phyloP scores from a whole-genome alignment of 2,113 vertebrate genomes.

The Ictidomys tridecemlineatus region DNA sequence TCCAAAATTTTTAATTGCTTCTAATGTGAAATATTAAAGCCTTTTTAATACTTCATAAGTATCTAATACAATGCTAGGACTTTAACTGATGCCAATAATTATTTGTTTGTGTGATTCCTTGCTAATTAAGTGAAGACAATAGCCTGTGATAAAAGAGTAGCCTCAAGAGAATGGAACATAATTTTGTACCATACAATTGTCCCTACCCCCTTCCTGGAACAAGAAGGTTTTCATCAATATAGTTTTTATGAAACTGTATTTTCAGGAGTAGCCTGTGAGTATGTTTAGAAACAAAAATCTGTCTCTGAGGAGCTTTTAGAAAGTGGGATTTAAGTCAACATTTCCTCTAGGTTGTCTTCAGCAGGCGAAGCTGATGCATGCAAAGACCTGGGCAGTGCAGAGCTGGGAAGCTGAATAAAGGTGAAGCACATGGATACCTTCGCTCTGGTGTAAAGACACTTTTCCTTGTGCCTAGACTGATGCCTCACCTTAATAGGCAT shows the following conservation, averaged over 20 bases:
- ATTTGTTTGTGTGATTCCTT: not conserved
- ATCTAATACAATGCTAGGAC: not conserved
- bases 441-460: not conserved
- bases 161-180: not conserved
- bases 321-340: conserved; percentile 28
- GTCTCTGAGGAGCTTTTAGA: conserved; percentile 34
- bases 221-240: conserved; percentile 24
- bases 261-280: not conserved
- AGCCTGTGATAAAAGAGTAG: conserved; percentile 1
- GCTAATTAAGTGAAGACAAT: conserved; percentile 11
- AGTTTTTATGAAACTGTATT: conserved; percentile 6
- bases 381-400: not conserved
- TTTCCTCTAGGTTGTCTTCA: not conserved
- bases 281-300: conserved; percentile 9
- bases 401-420: not conserved
- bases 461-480: not conserved
- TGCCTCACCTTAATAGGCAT: not conserved
- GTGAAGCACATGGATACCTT: not conserved
- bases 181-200: not conserved
- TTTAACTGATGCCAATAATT: not conserved
- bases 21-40: conserved; percentile 18
- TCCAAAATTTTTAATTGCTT: not conserved
- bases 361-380: not conserved
- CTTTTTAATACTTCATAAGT: not conserved
- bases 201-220: not conserved